phyloP scores from a whole-genome alignment of 2,888 invertebrate genomes.

The Toxonevra muliebris region DNA sequence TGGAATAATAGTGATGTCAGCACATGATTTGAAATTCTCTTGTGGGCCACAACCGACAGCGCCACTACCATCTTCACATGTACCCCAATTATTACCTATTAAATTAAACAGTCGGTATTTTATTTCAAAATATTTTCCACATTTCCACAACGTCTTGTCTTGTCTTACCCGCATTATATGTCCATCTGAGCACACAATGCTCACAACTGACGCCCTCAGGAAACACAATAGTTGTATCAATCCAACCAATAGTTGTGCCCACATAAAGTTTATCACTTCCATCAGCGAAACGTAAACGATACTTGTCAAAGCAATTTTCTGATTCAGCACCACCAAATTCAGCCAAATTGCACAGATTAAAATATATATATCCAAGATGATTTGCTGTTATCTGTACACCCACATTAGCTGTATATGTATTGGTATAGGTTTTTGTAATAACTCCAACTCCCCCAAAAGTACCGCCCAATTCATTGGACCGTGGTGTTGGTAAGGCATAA shows the following conservation, averaged over 20 bases:
- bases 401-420: conserved; percentile 49
- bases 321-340: conserved; percentile 61
- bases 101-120: too few relatives aligned
- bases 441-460: conserved; percentile 66
- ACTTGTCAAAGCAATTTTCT: conserved; percentile 67
- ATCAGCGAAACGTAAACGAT: conserved; percentile 58
- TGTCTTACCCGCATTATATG: conserved; percentile 64
- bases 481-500: conserved; percentile 63
- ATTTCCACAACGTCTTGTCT: not conserved
- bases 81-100: conserved; percentile 67
- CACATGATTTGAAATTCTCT: conserved; percentile 68
- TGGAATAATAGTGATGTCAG: conserved; percentile 62
- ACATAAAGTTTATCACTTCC: conserved; percentile 51
- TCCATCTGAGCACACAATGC: conserved; percentile 70
- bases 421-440: conserved; percentile 64
- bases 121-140: too few relatives aligned
- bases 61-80: conserved; percentile 61
- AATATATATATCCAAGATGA: conserved; percentile 67
- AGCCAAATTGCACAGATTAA: conserved; percentile 67
- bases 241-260: conserved; percentile 46
- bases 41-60: conserved; percentile 67
- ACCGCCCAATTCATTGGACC: conserved; percentile 69
- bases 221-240: conserved; percentile 53
- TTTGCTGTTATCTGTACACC: conserved; percentile 65
- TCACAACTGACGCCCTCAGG: conserved; percentile 66